Evolutionary conservation across 2,797 vertebrate genomes (phyloP), one percentile per base, ranked within the genome.

Genomic region (Holocentrus rufus): DNA sequence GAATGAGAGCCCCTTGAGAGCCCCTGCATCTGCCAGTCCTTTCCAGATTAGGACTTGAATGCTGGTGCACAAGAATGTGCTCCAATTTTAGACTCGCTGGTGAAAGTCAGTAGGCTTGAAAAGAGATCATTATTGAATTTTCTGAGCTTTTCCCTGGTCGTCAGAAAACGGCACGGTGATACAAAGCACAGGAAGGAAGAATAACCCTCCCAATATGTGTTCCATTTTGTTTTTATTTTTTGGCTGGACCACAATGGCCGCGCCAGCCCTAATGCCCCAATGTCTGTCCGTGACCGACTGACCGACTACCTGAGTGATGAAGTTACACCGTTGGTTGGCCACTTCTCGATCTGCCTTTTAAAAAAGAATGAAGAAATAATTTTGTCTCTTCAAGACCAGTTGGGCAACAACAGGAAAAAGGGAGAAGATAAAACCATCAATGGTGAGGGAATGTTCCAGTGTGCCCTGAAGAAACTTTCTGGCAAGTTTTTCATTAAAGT

Each of bases 61-160:
- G 52, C 18, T 10, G 56, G 57, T 81, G 64, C 63, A 71, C 56
- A 70, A 76, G 59, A 86, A 84, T 65, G 47, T 39, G 81, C 61
- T 90, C 86, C 81, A 88, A 75, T 85, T 88, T 83, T 80, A 85
- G 74, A 77, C 62, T 74, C 5, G 2, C 72, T 63, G 68, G 47
- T 69, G 15, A 77, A 79, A 79, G 68, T 63, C 14, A 11, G 34
- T 46, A 74, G 62, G 55, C 74, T 82, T 72, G 27, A 14, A 83
- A 27, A 74, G 65, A 80, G 70, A 80, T 62, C 71, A 57, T 60
- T 74, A 76, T 44, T 70, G 56, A 11, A 54, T 72, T 69, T 81
- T 64, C 78, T 27, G 77, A 62, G 62, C 39, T 31, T 59, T 63
- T 77, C 27, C 58, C 36, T 34, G 20, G 22, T 68, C 17, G 22